Evolutionary conservation across 1,140 invertebrate genomes (phyloP).

Genomic region (Drosophila novamexicana): DNA sequence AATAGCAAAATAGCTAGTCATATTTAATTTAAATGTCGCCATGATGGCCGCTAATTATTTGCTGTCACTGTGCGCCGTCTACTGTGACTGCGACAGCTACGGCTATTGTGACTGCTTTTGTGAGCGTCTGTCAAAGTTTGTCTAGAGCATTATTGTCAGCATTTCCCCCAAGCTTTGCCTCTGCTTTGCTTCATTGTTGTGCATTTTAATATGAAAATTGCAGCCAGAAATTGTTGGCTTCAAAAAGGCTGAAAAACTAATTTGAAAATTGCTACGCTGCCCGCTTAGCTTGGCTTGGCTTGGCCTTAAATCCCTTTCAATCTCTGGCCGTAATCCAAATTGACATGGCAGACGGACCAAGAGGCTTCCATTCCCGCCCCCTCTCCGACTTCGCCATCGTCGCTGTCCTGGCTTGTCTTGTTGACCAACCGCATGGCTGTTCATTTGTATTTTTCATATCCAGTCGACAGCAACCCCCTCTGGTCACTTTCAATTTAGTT

Average conservation of each 20-base stretch:
- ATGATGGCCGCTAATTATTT: conserved; percentile 70
- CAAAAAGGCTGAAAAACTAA: conserved; percentile 70
- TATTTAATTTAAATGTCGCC: conserved; percentile 71
- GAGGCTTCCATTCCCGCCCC: conserved; percentile 45
- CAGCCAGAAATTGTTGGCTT: conserved; percentile 17
- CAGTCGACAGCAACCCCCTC: conserved; percentile 21
- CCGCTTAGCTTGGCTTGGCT: conserved; percentile 19
- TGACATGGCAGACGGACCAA: conserved; percentile 62
- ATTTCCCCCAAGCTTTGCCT: conserved; percentile 25
- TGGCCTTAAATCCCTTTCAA: conserved; percentile 69
- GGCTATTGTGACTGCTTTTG: conserved; percentile 28
- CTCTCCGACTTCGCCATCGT: background rate
- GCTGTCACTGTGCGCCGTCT: conserved; percentile 60
- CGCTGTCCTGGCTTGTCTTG: conserved; percentile 51
- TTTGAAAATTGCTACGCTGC: conserved; percentile 72
- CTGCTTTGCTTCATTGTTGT: conserved; percentile 21
- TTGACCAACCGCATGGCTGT: conserved; percentile 78
- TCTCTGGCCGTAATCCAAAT: conserved; percentile 76
- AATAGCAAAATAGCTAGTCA: conserved; percentile 44
- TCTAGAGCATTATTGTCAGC: conserved; percentile 25
- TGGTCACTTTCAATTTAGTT: conserved; percentile 77
- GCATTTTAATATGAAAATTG: conserved; percentile 62
- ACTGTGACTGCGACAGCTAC: conserved; percentile 51
- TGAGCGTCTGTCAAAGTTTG: conserved; percentile 10
- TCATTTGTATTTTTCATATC: conserved; percentile 78